phyloP scores from a whole-genome alignment of 2,888 invertebrate species.

The Synanthedon myopaeformis region DNA sequence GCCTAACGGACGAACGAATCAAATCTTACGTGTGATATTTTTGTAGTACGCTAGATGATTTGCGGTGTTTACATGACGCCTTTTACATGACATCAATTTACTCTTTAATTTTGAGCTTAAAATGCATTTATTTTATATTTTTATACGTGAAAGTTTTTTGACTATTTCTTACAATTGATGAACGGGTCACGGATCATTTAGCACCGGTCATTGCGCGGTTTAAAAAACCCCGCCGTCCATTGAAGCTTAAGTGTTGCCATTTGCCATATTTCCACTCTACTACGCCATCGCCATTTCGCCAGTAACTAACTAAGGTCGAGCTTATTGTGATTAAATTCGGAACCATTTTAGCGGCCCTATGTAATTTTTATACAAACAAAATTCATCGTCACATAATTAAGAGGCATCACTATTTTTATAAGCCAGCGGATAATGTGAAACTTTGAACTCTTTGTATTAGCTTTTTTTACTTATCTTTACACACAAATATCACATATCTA shows the following conservation, averaged over 20 bases:
- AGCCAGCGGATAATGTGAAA: slow-evolving; percentile 30
- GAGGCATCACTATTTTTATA: slow-evolving; percentile 59
- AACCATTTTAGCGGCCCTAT: slow-evolving; percentile 40
- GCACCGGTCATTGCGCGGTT: slow-evolving; percentile 38
- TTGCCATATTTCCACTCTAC: too few relatives aligned
- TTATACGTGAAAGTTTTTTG: slow-evolving; percentile 62
- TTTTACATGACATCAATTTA: slow-evolving; percentile 32
- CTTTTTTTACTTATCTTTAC: slow-evolving; percentile 51
- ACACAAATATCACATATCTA: slow-evolving; percentile 65
- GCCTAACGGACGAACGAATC: slow-evolving; percentile 19
- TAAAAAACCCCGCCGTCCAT: slow-evolving; percentile 7
- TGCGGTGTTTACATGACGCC: slow-evolving; percentile 49
- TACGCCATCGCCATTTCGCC: too few relatives aligned
- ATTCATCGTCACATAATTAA: slow-evolving; percentile 22
- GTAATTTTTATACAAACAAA: slow-evolving; percentile 24
- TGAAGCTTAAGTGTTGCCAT: slow-evolving; percentile 1
- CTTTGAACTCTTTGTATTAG: slow-evolving; percentile 32
- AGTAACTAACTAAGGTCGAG: slow-evolving; percentile 20
- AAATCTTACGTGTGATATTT: slow-evolving; percentile 60
- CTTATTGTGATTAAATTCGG: slow-evolving; percentile 26
- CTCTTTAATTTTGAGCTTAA: slow-evolving; percentile 39
- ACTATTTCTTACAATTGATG: slow-evolving; percentile 31
- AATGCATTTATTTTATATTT: slow-evolving; percentile 57
- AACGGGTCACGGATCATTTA: slow-evolving; percentile 17
- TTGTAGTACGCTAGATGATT: slow-evolving; percentile 54